A percentile compares a stretch with the other conserved stretches of the same genome.
Conservation (phyloP, 2,888 invertebrate genomes). For the Poecilobothrus nobilitatus region DNA sequence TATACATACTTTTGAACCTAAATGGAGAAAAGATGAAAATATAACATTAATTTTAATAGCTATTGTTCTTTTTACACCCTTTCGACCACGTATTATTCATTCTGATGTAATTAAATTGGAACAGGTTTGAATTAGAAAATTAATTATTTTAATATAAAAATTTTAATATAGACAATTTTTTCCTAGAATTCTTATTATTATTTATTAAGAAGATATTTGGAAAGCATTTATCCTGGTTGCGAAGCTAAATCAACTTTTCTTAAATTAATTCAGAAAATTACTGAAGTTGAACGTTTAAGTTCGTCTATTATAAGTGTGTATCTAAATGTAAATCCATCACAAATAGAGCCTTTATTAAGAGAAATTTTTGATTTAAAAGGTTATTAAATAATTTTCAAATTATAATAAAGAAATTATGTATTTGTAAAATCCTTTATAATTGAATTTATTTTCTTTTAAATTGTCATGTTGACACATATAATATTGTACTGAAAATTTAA, state of each 20-base stretch:
- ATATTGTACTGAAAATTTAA: no score
- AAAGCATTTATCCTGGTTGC: conserved; percentile 74
- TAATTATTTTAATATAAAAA: background rate
- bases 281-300: conserved; percentile 78
- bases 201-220: conserved; percentile 71
- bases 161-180: conserved; percentile 9
- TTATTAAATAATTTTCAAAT: conserved; percentile 31
- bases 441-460: no score
- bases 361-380: conserved; percentile 91
- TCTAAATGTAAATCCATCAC: conserved; percentile 82
- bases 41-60: conserved; percentile 86
- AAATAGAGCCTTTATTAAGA: conserved; percentile 84
- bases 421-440: no score
- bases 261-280: conserved; percentile 82
- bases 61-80: conserved; percentile 82
- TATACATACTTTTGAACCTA: conserved; percentile 73
- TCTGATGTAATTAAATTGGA: conserved; percentile 75
- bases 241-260: conserved; percentile 82
- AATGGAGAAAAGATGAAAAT: conserved; percentile 79
- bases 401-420: no score
- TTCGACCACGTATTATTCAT: conserved; percentile 70
- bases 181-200: conserved; percentile 82
- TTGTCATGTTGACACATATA: no score
- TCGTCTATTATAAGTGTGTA: conserved; percentile 89
- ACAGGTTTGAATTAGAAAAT: conserved; percentile 51